Evolutionary conservation across 1,140 invertebrate genomes (phyloP), one percentile per base, ranked within the genome.

Genomic region (Rhopalosiphum maidis): DNA sequence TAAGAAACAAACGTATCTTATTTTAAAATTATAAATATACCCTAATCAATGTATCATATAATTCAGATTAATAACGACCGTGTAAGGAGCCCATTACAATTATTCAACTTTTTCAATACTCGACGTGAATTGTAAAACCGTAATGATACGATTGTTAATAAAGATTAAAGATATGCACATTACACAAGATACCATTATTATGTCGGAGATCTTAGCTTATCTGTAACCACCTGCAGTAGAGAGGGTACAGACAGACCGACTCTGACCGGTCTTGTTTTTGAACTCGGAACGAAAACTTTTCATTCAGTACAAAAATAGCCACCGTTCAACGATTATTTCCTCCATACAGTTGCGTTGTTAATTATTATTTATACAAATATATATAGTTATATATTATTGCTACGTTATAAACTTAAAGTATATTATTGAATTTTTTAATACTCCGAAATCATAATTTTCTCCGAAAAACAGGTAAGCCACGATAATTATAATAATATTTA

Each of bases 381-480:
- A 77, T 77, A 77, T 83, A 83, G 18, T 22, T 41, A 22, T 83
- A 83, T 41, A 83, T 83, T 83, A 22, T 37, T 37, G 8, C 1
- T 83, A 37, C 35, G 35, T 83, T 83, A 23, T 51, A 11, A 68
- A 30, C 30, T 68, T 30, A 22, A 41, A 83, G 60, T 77, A 68
- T 77, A 60, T n/a, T 60, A 77, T 77, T 77, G 5, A 15, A 77
- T n/a, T 77, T 77, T 77, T 77, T n/a, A 77, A 83, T 68, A 60
- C n/a, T 9, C 15, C 9, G 23, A 91, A 43, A 46, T 46, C 30
- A 22, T 41, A n/a, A 60, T 68, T 77, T 91, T 91, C 90, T 91
- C 77, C 90, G 60, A 91, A 91, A 60, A 35, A 77, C 60, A 91
- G 90, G 90, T 91, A 82, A 91, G 90, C 41, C 54, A 55, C n/a